phyloP scores from a whole-genome alignment of 2,797 vertebrate species.

The Streptopelia turtur region DNA sequence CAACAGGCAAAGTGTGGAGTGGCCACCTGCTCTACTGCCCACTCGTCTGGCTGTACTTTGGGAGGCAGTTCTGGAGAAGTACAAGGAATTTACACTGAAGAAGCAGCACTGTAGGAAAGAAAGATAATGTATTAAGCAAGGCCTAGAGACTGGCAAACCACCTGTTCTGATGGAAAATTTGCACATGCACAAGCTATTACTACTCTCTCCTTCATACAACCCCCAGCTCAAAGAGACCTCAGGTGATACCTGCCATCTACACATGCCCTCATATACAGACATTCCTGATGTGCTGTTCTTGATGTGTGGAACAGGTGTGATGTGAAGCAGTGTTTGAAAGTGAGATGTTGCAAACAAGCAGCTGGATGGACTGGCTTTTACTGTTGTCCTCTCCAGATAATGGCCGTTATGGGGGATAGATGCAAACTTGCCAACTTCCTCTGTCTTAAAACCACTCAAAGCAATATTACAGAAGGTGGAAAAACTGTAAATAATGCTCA shows the following conservation, averaged over 20 bases:
- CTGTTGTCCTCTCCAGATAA: neutral
- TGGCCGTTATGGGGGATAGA: neutral
- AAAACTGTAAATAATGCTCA: neutral
- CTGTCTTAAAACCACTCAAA: neutral
- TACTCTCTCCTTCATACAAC: neutral
- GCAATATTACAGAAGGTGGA: neutral
- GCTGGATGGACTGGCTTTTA: neutral
- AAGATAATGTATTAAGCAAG: neutral
- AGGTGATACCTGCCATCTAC: neutral
- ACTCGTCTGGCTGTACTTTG: accelerated
- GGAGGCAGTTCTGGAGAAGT: neutral
- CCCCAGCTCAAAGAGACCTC: neutral
- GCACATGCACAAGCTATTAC: neutral
- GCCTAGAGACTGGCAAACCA: neutral
- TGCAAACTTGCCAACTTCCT: neutral
- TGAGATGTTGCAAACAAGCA: neutral
- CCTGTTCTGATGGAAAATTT: neutral
- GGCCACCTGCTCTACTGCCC: neutral
- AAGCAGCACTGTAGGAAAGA: neutral
- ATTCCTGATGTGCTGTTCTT: neutral
- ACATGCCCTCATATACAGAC: neutral
- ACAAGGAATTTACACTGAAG: neutral
- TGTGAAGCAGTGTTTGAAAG: neutral
- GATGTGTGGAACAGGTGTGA: neutral
- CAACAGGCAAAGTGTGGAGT: neutral